A percentile compares a stretch with the other conserved stretches of the same genome.
Evolutionary conservation across 1,140 invertebrate species (phyloP).

Genomic region (Chymomyza costata): DNA sequence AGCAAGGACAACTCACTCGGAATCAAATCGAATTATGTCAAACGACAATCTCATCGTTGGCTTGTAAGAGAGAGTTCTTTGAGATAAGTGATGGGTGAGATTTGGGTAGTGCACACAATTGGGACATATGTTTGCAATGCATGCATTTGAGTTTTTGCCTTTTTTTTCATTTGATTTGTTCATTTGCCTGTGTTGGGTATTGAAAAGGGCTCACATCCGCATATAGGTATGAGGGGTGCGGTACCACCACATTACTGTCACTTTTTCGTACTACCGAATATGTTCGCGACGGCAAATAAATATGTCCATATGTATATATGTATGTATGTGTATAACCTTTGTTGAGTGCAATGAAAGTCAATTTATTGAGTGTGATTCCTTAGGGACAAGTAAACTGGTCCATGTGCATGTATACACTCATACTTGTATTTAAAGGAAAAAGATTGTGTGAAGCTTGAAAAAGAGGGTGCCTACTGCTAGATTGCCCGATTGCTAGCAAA

Average conservation of each 20-base stretch:
- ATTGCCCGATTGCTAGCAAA: too few species aligned
- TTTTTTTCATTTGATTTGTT: slow-evolving; percentile 33
- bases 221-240: neutral
- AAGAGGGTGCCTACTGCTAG: too few species aligned
- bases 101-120: slow-evolving; percentile 59
- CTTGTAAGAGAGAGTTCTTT: slow-evolving; percentile 4
- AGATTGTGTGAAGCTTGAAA: too few species aligned
- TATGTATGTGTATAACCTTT: slow-evolving; percentile 7
- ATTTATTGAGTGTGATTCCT: slow-evolving; percentile 63
- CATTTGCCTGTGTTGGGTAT: slow-evolving; percentile 20
- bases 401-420: slow-evolving; percentile 14
- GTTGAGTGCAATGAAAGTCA: slow-evolving; percentile 67
- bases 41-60: slow-evolving; percentile 26
- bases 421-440: neutral
- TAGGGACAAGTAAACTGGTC: slow-evolving; percentile 29
- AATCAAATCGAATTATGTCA: slow-evolving; percentile 53
- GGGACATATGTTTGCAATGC: slow-evolving; percentile 64
- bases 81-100: too few species aligned
- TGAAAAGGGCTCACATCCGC: slow-evolving; percentile 16
- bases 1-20: slow-evolving; percentile 37
- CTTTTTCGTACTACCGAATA: neutral
- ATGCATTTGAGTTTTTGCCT: slow-evolving; percentile 14
- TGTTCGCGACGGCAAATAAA: too few species aligned
- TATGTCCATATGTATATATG: too few species aligned
- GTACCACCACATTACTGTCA: neutral